These are phyloP conservation scores for Apocrypta bakeri DNA, from an alignment of 1,140 invertebrate species.

Conservation along the genomic window DNA sequence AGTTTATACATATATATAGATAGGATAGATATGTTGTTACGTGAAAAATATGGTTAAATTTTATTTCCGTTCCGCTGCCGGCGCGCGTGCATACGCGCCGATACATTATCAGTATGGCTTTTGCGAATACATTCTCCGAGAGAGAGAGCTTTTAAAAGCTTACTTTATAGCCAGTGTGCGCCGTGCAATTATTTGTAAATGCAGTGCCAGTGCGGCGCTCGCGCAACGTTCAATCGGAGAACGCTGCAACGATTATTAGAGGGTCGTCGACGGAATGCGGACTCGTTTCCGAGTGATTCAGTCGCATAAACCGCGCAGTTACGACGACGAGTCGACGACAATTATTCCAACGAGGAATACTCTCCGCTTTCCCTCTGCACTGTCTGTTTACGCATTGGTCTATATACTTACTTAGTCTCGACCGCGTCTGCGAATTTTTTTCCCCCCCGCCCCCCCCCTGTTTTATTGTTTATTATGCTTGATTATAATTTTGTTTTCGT, in stretches of 20 bases:
- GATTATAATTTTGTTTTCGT: not conserved
- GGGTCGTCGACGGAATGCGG: conserved; percentile 19
- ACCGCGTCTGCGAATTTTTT: not conserved
- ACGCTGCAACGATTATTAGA: conserved; percentile 12
- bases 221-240: conserved; percentile 3
- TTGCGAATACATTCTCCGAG: too few relatives aligned
- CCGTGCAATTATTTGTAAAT: not conserved
- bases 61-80: not conserved
- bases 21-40: not conserved
- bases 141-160: not conserved
- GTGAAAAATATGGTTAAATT: not conserved
- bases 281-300: conserved; percentile 45
- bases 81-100: too few relatives aligned
- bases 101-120: too few relatives aligned
- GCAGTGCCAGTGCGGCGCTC: not conserved
- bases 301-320: not conserved
- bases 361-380: conserved; percentile 14
- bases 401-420: not conserved
- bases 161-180: too few relatives aligned
- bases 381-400: not conserved
- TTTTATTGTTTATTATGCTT: too few relatives aligned
- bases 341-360: conserved; percentile 38
- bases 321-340: conserved; percentile 27
- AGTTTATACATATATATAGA: not conserved
- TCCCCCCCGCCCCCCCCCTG: too few relatives aligned